Percentiles rank a stretch among this genome's conserved stretches.
Evolutionary conservation across 2,888 invertebrate species (phyloP).

Genomic region (Leptothorax acervorum): DNA sequence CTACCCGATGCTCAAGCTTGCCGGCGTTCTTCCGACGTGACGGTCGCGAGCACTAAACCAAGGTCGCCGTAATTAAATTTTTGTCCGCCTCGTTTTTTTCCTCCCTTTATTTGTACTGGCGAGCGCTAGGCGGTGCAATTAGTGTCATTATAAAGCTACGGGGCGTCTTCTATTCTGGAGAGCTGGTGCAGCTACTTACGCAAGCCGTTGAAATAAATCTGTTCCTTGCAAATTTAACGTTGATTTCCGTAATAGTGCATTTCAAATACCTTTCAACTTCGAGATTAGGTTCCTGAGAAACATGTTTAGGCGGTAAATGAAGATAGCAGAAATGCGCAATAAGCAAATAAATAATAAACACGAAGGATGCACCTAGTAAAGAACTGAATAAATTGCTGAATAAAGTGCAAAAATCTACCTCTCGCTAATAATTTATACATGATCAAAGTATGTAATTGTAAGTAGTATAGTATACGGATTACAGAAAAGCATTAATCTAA

Average conservation of each 20-base stretch:
- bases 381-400: slow-evolving; percentile 22
- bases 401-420: slow-evolving; percentile 24
- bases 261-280: slow-evolving; percentile 33
- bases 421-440: slow-evolving; percentile 1
- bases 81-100: slow-evolving; percentile 54
- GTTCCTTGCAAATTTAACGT: slow-evolving; percentile 51
- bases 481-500: neutral
- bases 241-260: slow-evolving; percentile 37
- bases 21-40: slow-evolving; percentile 49
- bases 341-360: slow-evolving; percentile 30
- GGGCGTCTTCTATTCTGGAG: slow-evolving; percentile 37
- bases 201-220: slow-evolving; percentile 43
- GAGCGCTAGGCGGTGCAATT: slow-evolving; percentile 60
- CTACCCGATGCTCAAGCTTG: slow-evolving; percentile 51
- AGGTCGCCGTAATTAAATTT: slow-evolving; percentile 71
- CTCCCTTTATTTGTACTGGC: slow-evolving; percentile 55
- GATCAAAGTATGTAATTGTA: neutral
- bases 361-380: slow-evolving; percentile 17
- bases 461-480: neutral
- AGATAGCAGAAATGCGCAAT: slow-evolving; percentile 11
- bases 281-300: slow-evolving; percentile 2
- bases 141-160: slow-evolving; percentile 62
- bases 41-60: slow-evolving; percentile 61
- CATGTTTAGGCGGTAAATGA: neutral
- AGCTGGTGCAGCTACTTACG: slow-evolving; percentile 39